phyloP scores from a whole-genome alignment of 64 coral and sea anemone species.

The Catalaphyllia jardinei region DNA sequence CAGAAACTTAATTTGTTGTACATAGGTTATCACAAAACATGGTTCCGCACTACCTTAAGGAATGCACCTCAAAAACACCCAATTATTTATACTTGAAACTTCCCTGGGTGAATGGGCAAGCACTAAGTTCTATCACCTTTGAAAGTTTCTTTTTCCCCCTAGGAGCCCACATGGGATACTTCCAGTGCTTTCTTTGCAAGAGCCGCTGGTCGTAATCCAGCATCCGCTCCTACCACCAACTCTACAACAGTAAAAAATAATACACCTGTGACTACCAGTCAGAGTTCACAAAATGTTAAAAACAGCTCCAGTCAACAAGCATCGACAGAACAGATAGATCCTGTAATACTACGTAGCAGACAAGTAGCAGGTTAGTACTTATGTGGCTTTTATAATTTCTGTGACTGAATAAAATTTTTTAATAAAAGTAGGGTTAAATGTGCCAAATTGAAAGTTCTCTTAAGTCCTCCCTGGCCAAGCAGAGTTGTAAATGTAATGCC shows the following conservation, averaged over 20 bases:
- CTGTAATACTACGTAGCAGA: conserved; percentile 80
- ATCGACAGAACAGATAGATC: conserved; percentile 78
- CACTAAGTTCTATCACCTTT: not conserved
- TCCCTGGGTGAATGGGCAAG: too few species aligned
- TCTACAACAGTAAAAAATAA: conserved; percentile 41
- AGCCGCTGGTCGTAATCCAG: conserved; percentile 73
- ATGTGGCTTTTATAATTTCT: not conserved
- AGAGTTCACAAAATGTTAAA: conserved; percentile 43
- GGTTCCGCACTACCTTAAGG: too few species aligned
- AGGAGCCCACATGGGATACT: conserved; percentile 87
- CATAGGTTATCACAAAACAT: too few species aligned
- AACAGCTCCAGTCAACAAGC: conserved; percentile 17
- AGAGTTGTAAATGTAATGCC: too few species aligned
- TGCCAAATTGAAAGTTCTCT: too few species aligned
- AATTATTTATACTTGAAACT: too few species aligned
- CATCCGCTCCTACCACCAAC: conserved; percentile 14
- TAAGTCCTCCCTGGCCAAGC: too few species aligned
- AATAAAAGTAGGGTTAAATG: too few species aligned
- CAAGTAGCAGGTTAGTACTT: conserved; percentile 82
- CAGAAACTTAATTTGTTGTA: too few species aligned
- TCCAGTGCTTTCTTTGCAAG: conserved; percentile 95
- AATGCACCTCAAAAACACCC: too few species aligned
- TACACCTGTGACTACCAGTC: conserved; percentile 5
- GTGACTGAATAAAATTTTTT: not conserved
- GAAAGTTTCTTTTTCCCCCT: not conserved